A percentile compares a stretch with the other conserved stretches of the same genome.
These are phyloP conservation scores for Electrophaes corylata DNA, from an alignment of 2,888 invertebrate species.

Conservation along the genomic window DNA sequence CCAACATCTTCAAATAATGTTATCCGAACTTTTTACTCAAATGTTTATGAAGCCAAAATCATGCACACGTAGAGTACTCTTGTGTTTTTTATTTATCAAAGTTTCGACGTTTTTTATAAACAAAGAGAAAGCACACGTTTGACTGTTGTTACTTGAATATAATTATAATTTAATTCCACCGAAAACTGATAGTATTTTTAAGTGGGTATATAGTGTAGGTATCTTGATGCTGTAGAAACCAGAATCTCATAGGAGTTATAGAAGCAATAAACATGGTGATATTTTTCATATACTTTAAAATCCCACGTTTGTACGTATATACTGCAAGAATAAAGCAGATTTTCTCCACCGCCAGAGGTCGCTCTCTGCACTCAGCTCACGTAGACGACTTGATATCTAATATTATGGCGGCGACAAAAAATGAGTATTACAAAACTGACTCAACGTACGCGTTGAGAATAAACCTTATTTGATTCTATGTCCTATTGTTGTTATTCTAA, in stretches of 20 bases:
- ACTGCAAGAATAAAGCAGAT: constrained; percentile 44
- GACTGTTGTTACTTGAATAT: too few relatives aligned
- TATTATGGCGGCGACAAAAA: constrained; percentile 59
- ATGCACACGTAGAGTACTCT: constrained; percentile 26
- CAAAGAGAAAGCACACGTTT: too few relatives aligned
- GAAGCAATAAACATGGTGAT: constrained; percentile 17
- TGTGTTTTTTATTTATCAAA: neutral
- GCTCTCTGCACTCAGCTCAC: constrained; percentile 50
- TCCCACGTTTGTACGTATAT: constrained; percentile 15
- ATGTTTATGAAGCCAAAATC: constrained; percentile 45
- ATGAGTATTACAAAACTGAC: constrained; percentile 52
- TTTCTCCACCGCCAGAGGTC: constrained; percentile 43
- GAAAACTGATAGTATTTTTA: too few relatives aligned
- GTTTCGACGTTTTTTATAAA: neutral
- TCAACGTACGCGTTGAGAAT: constrained; percentile 44
- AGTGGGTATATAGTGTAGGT: too few relatives aligned
- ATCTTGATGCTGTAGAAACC: too few relatives aligned
- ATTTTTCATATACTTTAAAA: constrained; percentile 15
- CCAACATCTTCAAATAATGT: constrained; percentile 58
- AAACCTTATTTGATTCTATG: constrained; percentile 19
- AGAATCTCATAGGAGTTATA: neutral
- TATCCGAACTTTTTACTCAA: constrained; percentile 52
- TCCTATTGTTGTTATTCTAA: too few relatives aligned
- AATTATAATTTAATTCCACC: too few relatives aligned
- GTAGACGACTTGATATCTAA: constrained; percentile 61